Base-by-base conservation (phyloP, 2,113 vertebrate species). In the human region DNA sequence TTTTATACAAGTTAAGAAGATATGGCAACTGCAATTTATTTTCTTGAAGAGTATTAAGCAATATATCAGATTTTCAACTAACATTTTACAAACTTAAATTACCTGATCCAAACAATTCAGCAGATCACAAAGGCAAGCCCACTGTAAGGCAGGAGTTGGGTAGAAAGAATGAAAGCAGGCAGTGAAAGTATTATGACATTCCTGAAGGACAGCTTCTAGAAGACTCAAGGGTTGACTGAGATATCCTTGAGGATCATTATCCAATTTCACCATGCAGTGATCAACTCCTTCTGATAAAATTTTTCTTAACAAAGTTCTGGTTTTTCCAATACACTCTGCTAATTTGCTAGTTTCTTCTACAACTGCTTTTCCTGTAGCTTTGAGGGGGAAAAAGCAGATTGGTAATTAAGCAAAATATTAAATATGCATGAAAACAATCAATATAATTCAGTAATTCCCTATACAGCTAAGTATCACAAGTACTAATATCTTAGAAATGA, bases 101-200 rank as follows among this genome's bases (percentile, higher is more conserved):
- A 99, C 99, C 99, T 99, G 99, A 98, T 99, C 99, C 64, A 99
- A 99, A 97, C 99, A 99, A 98, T 99, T 99, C 78, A 99, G 99
- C 94, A 99, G 98, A 97, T 99, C 99, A 92, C 99, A 99, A 68
- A 99, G 99, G 96, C 99, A 99, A 8, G 99, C 99, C 99, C 99
- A 99, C 97, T 99, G 99, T 64, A 99, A 99, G 59, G 99, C 99
- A 0, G 99, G 99, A 1, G 99, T 99, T 43, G 99, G 99, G 97
- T 99, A 99, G 98, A 99, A 99, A 3, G 99, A 99, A 97, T 99
- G 99, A 98, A 99, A 99, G 97, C 99, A 99, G 97, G 99, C 99
- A 20, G 99, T 99, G 97, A 99, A 99, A 3, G 99, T 99, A 98
- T 99, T 99, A 98, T 99, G 99, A 93, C 99, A 99, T 92, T 99